Conservation (phyloP, 2,888 invertebrate species). For the Eristalis intricaria region DNA sequence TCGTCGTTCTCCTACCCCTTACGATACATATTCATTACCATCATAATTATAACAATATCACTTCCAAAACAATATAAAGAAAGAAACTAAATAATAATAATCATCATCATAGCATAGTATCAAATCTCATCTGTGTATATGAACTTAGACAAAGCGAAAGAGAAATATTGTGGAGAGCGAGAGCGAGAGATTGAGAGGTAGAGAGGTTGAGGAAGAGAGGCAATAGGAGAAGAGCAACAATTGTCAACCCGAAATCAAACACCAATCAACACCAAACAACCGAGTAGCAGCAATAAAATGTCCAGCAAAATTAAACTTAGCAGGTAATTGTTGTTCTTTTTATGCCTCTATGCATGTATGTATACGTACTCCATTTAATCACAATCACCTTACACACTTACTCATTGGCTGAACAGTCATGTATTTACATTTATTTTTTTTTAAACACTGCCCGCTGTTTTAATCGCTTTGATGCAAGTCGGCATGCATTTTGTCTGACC, state of each 20-base stretch:
- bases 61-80: conserved; percentile 28
- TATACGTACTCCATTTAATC: neutral
- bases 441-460: neutral
- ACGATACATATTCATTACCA: conserved; percentile 30
- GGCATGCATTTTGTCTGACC: neutral
- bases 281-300: conserved; percentile 47
- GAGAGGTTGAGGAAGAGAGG: conserved; percentile 33
- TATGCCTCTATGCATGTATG: neutral
- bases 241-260: conserved; percentile 49
- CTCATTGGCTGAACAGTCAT: no score
- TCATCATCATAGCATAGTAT: conserved; percentile 49
- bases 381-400: neutral
- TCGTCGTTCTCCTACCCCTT: conserved; percentile 60
- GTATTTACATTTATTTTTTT: neutral
- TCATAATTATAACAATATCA: conserved; percentile 32
- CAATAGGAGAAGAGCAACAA: conserved; percentile 36
- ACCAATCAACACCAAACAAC: conserved; percentile 41
- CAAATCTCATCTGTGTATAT: conserved; percentile 56
- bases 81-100: conserved; percentile 16
- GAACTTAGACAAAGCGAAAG: neutral
- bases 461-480: neutral
- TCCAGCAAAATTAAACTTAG: conserved; percentile 55
- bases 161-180: neutral
- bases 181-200: conserved; percentile 26
- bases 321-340: conserved; percentile 24